Evolutionary conservation across 2,797 vertebrate species (phyloP).

Genomic region (Lepilemur ruficaudatus): DNA sequence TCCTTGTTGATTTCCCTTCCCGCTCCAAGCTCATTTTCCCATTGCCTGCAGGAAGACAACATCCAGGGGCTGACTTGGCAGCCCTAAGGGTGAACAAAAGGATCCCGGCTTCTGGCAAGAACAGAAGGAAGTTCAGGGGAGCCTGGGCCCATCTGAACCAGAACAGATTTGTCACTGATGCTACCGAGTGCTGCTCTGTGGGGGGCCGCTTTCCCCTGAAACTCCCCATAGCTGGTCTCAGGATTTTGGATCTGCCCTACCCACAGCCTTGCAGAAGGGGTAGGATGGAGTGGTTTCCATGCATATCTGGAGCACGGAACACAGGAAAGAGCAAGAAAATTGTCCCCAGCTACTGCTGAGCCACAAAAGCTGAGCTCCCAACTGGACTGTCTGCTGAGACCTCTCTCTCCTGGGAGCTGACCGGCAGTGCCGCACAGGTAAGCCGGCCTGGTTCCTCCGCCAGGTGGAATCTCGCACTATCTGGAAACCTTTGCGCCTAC

Average conservation of each 20-base stretch:
- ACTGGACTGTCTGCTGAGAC: not conserved
- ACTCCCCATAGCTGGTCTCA: not conserved
- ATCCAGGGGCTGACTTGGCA: slow-evolving; percentile 52
- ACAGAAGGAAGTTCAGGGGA: not conserved
- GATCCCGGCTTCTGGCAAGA: not conserved
- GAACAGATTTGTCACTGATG: not conserved
- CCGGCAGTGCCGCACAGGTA: slow-evolving; percentile 9
- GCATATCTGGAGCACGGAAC: not conserved
- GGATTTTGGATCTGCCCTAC: not conserved
- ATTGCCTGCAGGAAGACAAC: slow-evolving; percentile 65
- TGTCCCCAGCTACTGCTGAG: not conserved
- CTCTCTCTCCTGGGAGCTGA: not conserved
- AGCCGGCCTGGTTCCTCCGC: not conserved
- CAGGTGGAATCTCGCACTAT: not conserved
- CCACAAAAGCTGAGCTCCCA: not conserved
- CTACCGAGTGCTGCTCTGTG: fast-evolving
- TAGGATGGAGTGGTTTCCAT: not conserved
- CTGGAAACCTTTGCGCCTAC: not conserved
- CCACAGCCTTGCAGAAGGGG: not conserved
- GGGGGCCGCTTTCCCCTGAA: not conserved
- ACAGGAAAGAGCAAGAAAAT: not conserved
- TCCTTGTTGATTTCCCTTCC: slow-evolving; percentile 58
- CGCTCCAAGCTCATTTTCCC: slow-evolving; percentile 50
- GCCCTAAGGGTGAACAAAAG: slow-evolving; percentile 52
- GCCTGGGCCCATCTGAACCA: not conserved